Percentiles rank a stretch among this genome's conserved stretches.
Evolutionary conservation across 2,797 vertebrate species (phyloP).

Genomic region (Danio tinwini): DNA sequence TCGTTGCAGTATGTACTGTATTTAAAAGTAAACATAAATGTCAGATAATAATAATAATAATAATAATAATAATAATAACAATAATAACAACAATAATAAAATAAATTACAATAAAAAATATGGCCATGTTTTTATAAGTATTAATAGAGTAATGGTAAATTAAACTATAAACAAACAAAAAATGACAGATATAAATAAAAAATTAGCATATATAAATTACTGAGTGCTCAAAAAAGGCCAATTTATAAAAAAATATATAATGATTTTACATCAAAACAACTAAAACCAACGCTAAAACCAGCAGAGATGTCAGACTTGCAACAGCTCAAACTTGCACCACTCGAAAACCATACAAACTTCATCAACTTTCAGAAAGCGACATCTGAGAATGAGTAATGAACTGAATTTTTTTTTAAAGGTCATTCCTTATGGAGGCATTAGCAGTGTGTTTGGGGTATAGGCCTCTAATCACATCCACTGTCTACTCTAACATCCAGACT

Average conservation of each 20-base stretch:
- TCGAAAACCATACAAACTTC: neutral
- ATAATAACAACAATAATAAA: too few species aligned
- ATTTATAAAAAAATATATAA: too few species aligned
- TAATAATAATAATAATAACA: too few species aligned
- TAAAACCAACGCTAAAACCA: neutral
- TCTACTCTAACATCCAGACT: constrained; percentile 34
- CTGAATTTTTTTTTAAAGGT: constrained; percentile 34
- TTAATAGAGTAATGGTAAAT: neutral
- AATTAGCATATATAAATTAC: too few species aligned
- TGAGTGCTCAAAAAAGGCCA: too few species aligned
- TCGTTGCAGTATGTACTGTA: too few species aligned
- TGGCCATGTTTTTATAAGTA: too few species aligned
- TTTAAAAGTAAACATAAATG: too few species aligned
- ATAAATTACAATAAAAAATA: too few species aligned
- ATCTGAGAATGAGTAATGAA: constrained; percentile 40
- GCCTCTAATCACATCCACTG: constrained; percentile 18
- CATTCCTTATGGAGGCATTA: constrained; percentile 26
- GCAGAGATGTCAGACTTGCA: neutral
- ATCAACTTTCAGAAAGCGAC: constrained; percentile 6
- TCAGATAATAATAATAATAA: too few species aligned
- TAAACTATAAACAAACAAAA: neutral
- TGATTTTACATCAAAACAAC: too few species aligned
- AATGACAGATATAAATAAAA: neutral
- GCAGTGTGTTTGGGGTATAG: constrained; percentile 9
- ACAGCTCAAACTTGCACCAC: neutral